phyloP scores from a whole-genome alignment of 2,888 invertebrate species.

The Nomada ferruginata region DNA sequence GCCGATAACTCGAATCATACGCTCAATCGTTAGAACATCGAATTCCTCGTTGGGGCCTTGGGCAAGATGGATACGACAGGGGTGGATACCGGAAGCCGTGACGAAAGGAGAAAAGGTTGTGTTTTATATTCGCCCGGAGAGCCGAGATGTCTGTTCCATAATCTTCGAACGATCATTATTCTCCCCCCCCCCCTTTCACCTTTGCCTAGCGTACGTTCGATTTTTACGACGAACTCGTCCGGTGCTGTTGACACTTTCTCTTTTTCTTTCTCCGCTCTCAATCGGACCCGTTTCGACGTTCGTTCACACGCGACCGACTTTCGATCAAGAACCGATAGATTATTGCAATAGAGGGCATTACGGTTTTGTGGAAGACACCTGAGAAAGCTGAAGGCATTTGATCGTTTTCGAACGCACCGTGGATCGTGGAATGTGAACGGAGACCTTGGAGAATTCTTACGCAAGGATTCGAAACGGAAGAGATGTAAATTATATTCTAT shows the following conservation, averaged over 20 bases:
- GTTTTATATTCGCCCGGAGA: constrained; percentile 22
- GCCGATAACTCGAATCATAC: constrained; percentile 24
- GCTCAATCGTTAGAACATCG: constrained; percentile 32
- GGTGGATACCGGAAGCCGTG: not conserved
- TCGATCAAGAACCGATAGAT: not conserved
- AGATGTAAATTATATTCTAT: constrained; percentile 37
- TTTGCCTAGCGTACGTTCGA: not conserved
- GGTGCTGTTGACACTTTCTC: constrained; percentile 10
- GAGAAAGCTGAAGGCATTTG: not conserved
- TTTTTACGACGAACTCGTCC: not conserved
- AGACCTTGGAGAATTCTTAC: constrained; percentile 2
- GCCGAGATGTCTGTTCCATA: constrained; percentile 26
- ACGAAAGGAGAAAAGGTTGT: not conserved
- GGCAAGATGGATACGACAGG: not conserved
- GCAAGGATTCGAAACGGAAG: not conserved
- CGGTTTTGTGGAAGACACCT: not conserved
- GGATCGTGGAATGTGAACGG: not conserved
- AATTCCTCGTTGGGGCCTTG: not conserved
- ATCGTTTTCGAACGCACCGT: not conserved
- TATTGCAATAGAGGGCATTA: not conserved
- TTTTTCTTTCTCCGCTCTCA: not conserved
- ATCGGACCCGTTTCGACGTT: constrained; percentile 7
- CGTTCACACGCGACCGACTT: constrained; percentile 15
- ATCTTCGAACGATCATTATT: constrained; percentile 21
- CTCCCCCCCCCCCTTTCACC: not conserved